phyloP scores from a whole-genome alignment of 1,140 invertebrate species.

The Drosophila mauritiana region DNA sequence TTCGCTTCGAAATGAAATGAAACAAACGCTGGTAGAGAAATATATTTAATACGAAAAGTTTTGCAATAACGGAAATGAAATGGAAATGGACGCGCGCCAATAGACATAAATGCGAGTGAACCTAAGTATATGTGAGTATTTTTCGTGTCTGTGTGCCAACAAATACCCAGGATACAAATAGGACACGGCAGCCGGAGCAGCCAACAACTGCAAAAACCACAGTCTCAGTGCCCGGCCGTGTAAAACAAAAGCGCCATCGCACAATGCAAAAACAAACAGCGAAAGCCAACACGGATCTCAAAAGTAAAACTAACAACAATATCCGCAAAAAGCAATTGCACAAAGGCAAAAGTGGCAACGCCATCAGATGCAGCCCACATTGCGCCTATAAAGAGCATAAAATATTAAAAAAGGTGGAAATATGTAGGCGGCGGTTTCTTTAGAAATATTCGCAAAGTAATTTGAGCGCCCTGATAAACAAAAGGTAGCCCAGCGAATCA shows the following conservation, averaged over 20 bases:
- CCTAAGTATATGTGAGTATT: slow-evolving; percentile 32
- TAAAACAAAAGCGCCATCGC: slow-evolving; percentile 72
- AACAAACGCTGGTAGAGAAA: slow-evolving; percentile 72
- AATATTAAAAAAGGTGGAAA: slow-evolving; percentile 52
- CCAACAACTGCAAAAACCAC: slow-evolving; percentile 39
- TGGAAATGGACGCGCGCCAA: slow-evolving; percentile 82
- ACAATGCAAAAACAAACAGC: slow-evolving; percentile 64
- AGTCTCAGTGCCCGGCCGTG: slow-evolving; percentile 65
- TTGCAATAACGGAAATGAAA: slow-evolving; percentile 83
- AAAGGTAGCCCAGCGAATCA: slow-evolving; percentile 3
- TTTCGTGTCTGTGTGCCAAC: slow-evolving; percentile 34
- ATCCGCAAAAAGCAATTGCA: slow-evolving; percentile 81
- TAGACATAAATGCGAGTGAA: slow-evolving; percentile 77
- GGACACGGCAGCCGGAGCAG: slow-evolving; percentile 66
- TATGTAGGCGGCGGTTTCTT: slow-evolving; percentile 23
- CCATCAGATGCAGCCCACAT: slow-evolving; percentile 33
- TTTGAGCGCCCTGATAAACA: not conserved
- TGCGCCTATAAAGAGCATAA: slow-evolving; percentile 28
- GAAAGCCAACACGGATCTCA: slow-evolving; percentile 51
- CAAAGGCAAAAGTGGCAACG: slow-evolving; percentile 66
- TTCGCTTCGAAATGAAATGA: slow-evolving; percentile 72
- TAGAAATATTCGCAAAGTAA: slow-evolving; percentile 24
- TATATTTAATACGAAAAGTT: slow-evolving; percentile 83
- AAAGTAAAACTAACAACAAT: slow-evolving; percentile 83
- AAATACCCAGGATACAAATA: slow-evolving; percentile 67